These are phyloP conservation scores for Dinothrombium tinctorium DNA, from an alignment of 1,140 invertebrate genomes.

Conservation along the genomic window DNA sequence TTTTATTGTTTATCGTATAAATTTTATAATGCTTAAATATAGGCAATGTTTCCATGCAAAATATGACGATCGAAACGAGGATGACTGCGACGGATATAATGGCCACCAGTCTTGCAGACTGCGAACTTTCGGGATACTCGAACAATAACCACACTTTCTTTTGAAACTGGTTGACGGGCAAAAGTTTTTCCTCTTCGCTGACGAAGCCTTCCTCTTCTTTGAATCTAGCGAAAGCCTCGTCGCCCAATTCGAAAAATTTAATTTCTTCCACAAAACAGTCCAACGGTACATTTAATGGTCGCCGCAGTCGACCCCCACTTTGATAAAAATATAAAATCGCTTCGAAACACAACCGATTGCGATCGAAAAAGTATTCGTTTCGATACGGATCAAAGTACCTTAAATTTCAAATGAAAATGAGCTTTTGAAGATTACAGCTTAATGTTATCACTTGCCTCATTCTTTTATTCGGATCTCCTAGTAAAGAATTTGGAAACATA, in stretches of 20 bases:
- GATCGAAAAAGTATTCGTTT: conserved; percentile 99
- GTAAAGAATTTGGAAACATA: conserved; percentile 92
- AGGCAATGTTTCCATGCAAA: conserved; percentile 96
- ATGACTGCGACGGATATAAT: conserved; percentile 99
- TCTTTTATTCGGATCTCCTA: conserved; percentile 32
- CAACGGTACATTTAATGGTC: conserved; percentile 91
- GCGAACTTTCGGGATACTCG: conserved; percentile 97
- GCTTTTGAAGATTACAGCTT: too few species aligned
- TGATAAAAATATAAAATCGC: conserved; percentile 99
- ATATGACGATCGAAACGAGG: conserved; percentile 94
- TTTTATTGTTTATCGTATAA: conserved; percentile 70
- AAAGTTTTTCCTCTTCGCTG: conserved; percentile 53
- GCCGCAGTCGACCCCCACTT: conserved; percentile 77
- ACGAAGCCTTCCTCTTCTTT: conserved; percentile 29
- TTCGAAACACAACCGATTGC: conserved; percentile 90
- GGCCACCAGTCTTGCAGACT: conserved; percentile 90
- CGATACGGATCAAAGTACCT: conserved; percentile 83
- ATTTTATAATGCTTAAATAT: conserved; percentile 98
- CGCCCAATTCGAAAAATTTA: conserved; percentile 35
- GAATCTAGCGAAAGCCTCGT: conserved; percentile 91
- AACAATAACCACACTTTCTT: conserved; percentile 88
- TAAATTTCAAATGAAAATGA: too few species aligned
- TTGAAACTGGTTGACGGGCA: conserved; percentile 85
- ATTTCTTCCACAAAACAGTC: conserved; percentile 96
- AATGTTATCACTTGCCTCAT: too few species aligned